A percentile compares a stretch with the other conserved stretches of the same genome.
Conservation (phyloP, 2,113 vertebrate species). For the Cacatua alba region DNA sequence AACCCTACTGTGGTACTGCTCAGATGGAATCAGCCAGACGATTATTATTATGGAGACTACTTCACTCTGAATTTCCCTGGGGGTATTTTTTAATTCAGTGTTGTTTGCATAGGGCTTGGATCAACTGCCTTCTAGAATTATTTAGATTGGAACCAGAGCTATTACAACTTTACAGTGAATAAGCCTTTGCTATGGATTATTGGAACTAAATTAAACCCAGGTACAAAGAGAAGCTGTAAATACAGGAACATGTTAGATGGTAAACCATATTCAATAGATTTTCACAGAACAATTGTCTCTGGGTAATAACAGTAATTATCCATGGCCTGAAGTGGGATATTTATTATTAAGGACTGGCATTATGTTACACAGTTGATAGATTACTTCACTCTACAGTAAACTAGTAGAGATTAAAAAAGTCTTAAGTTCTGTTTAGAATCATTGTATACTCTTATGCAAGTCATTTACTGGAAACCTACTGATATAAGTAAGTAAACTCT, state of each 20-base stretch:
- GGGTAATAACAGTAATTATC: background rate
- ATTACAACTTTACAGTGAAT: background rate
- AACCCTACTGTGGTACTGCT: constrained; percentile 9
- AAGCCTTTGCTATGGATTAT: constrained; percentile 38
- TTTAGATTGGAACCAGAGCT: constrained; percentile 67
- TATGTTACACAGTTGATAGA: background rate
- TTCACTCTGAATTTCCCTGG: constrained; percentile 47
- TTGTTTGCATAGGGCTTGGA: constrained; percentile 46
- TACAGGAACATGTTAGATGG: constrained; percentile 13
- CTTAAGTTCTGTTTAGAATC: background rate
- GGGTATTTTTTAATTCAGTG: constrained; percentile 50
- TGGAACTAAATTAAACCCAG: constrained; percentile 51
- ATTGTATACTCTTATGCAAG: background rate
- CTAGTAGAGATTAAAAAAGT: background rate
- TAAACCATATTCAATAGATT: constrained; percentile 1
- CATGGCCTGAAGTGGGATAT: background rate
- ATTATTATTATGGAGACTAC: constrained; percentile 49
- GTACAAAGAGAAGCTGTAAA: constrained; percentile 39
- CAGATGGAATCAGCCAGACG: constrained; percentile 44
- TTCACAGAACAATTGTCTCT: background rate
- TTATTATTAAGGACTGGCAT: background rate
- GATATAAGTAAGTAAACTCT: background rate
- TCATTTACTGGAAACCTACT: background rate
- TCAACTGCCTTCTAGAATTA: constrained; percentile 50
- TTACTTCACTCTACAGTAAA: background rate